A percentile compares a stretch with the other conserved stretches of the same genome.
Evolutionary conservation across 2,888 invertebrate species (phyloP).

Genomic region (Cacoxenus indagator): DNA sequence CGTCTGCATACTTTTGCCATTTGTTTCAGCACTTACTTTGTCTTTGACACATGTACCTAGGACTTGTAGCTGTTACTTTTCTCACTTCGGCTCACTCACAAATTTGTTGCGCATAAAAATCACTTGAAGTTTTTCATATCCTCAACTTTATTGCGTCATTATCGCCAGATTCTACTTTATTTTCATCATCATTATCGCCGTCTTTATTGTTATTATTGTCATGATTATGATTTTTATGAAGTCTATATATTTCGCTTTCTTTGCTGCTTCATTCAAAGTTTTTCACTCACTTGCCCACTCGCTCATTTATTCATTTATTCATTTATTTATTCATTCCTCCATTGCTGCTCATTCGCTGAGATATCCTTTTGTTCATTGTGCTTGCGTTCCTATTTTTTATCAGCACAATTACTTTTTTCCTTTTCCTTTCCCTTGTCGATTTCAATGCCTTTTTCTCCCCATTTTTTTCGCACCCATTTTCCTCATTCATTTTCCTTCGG

Average conservation of each 20-base stretch:
- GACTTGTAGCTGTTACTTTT: neutral
- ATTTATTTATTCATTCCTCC: constrained; percentile 25
- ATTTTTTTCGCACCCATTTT: constrained; percentile 31
- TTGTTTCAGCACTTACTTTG: neutral
- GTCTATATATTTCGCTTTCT: constrained; percentile 48
- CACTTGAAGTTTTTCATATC: neutral
- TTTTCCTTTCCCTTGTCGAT: constrained; percentile 8
- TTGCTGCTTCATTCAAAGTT: neutral
- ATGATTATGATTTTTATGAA: constrained; percentile 46
- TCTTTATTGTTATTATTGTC: constrained; percentile 30
- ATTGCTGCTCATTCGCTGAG: constrained; percentile 8
- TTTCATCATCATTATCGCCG: constrained; percentile 22
- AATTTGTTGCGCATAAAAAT: neutral
- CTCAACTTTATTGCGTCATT: constrained; percentile 27
- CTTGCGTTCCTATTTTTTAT: constrained; percentile 9
- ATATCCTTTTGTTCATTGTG: neutral
- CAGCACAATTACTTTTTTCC: constrained; percentile 25
- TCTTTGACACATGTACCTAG: neutral
- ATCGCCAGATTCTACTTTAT: constrained; percentile 10
- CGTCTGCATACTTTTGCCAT: neutral
- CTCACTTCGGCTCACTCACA: neutral
- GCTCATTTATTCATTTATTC: constrained; percentile 34
- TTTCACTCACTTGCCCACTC: constrained; percentile 15
- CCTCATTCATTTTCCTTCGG: constrained; percentile 36
- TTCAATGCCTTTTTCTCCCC: neutral